phyloP scores from a whole-genome alignment of 2,888 invertebrate genomes.

The Clunio marinus region DNA sequence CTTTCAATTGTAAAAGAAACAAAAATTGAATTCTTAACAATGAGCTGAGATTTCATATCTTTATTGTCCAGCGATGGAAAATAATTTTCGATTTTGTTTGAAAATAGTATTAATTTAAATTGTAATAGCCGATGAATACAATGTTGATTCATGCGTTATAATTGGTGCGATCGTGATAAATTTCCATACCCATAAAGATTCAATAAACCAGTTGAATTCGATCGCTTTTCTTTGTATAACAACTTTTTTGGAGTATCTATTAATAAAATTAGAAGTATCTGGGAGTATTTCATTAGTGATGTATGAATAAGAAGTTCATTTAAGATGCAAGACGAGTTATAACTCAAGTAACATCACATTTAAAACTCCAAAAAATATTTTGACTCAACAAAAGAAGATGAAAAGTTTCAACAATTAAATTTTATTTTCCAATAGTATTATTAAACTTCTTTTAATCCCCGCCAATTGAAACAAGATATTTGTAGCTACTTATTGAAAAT shows the following conservation, averaged over 20 bases:
- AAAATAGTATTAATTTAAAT: constrained; percentile 23
- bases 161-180: constrained; percentile 8
- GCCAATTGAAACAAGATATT: not conserved
- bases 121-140: not conserved
- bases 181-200: not conserved
- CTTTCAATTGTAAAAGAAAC: not conserved
- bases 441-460: not conserved
- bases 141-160: constrained; percentile 31
- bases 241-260: too few species aligned
- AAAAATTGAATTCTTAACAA: not conserved
- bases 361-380: constrained; percentile 18
- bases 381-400: constrained; percentile 24
- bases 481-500: not conserved
- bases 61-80: not conserved
- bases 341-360: not conserved
- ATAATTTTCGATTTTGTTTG: not conserved
- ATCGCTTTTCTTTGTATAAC: not conserved
- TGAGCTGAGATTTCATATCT: not conserved
- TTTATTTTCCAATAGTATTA: too few species aligned
- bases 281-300: not conserved
- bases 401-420: not conserved
- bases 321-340: too few species aligned
- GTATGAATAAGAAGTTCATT: not conserved
- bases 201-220: not conserved
- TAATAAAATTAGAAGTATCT: not conserved